Percentiles rank a stretch among this genome's conserved stretches.
Conservation (phyloP, 2,113 vertebrate species). For the Nicator chloris region DNA sequence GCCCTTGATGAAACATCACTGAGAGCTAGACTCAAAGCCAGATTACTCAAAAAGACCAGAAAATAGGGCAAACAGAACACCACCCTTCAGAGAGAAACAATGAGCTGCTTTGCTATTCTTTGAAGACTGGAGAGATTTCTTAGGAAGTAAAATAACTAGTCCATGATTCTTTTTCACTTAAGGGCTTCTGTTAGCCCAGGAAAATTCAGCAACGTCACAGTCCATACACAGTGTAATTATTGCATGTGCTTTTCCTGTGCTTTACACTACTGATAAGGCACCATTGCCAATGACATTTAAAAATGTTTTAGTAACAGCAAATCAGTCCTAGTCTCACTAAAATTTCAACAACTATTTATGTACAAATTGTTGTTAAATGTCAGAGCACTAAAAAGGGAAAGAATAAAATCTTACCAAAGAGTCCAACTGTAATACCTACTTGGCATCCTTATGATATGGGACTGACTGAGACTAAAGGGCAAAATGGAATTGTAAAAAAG, state of each 20-base stretch:
- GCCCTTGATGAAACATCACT: neutral
- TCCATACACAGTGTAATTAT: neutral
- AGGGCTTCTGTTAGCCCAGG: neutral
- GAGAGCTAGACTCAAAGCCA: neutral
- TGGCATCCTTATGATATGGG: neutral
- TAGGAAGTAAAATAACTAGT: neutral
- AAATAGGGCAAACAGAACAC: neutral
- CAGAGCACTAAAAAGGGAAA: neutral
- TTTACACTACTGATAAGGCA: neutral
- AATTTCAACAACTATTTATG: neutral
- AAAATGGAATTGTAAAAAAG: neutral
- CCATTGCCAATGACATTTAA: neutral
- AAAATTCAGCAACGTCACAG: neutral
- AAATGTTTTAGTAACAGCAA: neutral
- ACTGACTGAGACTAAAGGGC: neutral
- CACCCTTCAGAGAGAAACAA: neutral
- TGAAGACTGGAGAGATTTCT: neutral
- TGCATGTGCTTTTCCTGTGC: neutral
- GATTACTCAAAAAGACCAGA: neutral
- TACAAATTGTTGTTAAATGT: neutral
- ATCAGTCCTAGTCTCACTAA: neutral
- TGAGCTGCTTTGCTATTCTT: neutral
- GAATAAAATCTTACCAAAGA: neutral
- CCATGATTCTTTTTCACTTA: neutral
- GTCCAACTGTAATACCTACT: neutral